Conservation (phyloP, 2,113 vertebrate genomes). For the Gracilinanus agilis region DNA sequence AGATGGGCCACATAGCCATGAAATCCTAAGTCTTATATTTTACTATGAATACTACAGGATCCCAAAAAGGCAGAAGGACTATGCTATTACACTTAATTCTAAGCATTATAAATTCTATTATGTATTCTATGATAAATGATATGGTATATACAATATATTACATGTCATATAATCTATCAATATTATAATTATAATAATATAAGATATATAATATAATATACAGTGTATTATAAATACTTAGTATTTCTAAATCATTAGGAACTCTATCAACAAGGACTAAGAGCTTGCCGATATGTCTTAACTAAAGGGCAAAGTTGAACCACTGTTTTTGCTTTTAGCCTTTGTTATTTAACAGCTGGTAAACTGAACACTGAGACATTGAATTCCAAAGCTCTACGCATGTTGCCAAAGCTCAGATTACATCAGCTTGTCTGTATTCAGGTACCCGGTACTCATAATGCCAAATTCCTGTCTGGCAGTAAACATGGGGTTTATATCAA, state of each 20-base stretch:
- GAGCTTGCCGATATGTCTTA: background rate
- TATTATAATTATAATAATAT: too few relatives aligned
- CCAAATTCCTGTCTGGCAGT: background rate
- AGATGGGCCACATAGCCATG: background rate
- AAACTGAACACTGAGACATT: background rate
- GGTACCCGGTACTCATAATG: background rate
- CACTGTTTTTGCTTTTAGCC: background rate
- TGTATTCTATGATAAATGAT: too few relatives aligned
- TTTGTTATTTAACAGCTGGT: background rate
- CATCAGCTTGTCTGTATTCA: background rate
- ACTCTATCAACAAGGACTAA: background rate
- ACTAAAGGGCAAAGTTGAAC: background rate
- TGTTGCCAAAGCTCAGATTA: background rate
- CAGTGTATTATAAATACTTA: background rate
- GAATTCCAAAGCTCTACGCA: background rate
- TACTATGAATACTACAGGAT: background rate
- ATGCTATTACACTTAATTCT: background rate
- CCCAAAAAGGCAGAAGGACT: background rate
- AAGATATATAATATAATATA: too few relatives aligned
- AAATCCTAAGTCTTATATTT: background rate
- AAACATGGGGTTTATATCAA: background rate
- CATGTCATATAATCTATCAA: too few relatives aligned
- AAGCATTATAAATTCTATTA: background rate
- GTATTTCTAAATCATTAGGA: conserved; percentile 29
- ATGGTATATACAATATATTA: too few relatives aligned